Evolutionary conservation across 2,113 vertebrate genomes (phyloP), one percentile per base, ranked within the genome.

Genomic region (Piaya cayana): DNA sequence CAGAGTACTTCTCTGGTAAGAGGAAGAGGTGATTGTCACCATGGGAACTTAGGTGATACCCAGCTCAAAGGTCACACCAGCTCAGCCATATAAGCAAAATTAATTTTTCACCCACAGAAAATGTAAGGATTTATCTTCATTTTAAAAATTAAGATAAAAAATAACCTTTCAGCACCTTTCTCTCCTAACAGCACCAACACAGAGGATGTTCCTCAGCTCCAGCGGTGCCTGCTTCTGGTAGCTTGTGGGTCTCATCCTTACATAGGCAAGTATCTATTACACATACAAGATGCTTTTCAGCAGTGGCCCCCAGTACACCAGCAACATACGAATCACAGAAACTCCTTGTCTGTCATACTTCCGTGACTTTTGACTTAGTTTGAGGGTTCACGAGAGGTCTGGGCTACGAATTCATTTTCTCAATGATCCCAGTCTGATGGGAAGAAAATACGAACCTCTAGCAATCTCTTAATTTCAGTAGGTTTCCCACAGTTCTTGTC

Each of bases 141-240:
- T 52, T 72, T 20, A 90, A 72, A 88, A 79, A 37, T 16, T 29
- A 64, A 65, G 39, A 69, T 56, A 8, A 37, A 58, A n/a, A 77
- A 53, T 37, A 5, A 10, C 11, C 37, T 77, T 39, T n/a, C 20
- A 37, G 4, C 8, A 42, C 11, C 15, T 81, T 82, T 58, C 8
- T 81, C 15, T 86, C 37, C 0, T 1, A 58, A 19, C 3, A 58
- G 11, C 19, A n/a, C 11, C 21, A 29, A 77, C 36, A 23, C 15
- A 67, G 5, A 67, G 39, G 19, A 12, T 27, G 30, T 5, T 19
- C 5, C 8, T 11, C 29, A 34, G 19, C 21, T 36, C 26, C 43
- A 83, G n/a, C 0, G 0, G 27, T 65, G 37, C 63, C 21, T 1
- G 8, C 5, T 8, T 1, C 8, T 6, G 22, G 3, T 34, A 87